These are phyloP conservation scores for Oithona nana DNA, from an alignment of 2,888 invertebrate species.

Conservation along the genomic window DNA sequence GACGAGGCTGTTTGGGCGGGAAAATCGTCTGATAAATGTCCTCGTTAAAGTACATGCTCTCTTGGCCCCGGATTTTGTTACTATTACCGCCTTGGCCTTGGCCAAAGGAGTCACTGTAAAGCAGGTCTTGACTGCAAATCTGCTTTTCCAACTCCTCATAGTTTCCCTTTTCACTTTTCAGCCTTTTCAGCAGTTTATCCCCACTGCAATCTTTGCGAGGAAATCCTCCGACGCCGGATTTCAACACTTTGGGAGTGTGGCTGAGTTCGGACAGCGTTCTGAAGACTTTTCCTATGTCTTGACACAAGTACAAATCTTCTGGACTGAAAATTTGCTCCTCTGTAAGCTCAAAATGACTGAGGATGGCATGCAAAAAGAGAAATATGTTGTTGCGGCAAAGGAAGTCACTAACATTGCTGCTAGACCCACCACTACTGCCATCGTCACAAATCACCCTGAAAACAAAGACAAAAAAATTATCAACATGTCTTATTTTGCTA, in stretches of 20 bases:
- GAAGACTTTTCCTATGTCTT: conserved; percentile 15
- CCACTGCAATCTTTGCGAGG: conserved; percentile 14
- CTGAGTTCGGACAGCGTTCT: conserved; percentile 8
- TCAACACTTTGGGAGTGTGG: background rate
- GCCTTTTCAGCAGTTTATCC: background rate
- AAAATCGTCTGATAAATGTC: conserved; percentile 16
- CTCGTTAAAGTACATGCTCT: background rate
- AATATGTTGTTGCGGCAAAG: conserved; percentile 16
- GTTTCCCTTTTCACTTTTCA: conserved; percentile 4
- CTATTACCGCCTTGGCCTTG: background rate
- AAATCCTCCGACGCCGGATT: conserved; percentile 9
- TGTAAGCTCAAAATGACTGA: conserved; percentile 10
- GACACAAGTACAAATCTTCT: conserved; percentile 7
- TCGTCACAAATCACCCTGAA: background rate
- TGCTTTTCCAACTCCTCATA: conserved; percentile 1
- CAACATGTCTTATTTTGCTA: no score
- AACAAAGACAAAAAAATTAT: no score
- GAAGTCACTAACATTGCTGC: conserved; percentile 11
- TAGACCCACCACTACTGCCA: background rate
- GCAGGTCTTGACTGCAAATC: background rate
- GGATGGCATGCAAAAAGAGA: conserved; percentile 12
- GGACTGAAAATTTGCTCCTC: conserved; percentile 13
- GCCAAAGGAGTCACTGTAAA: conserved; percentile 9
- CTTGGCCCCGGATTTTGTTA: background rate
- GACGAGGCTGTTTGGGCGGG: conserved; percentile 8